A percentile compares a stretch with the other conserved stretches of the same genome.
Conservation (phyloP, 2,888 invertebrate species). For the Pediacus dermestoides region DNA sequence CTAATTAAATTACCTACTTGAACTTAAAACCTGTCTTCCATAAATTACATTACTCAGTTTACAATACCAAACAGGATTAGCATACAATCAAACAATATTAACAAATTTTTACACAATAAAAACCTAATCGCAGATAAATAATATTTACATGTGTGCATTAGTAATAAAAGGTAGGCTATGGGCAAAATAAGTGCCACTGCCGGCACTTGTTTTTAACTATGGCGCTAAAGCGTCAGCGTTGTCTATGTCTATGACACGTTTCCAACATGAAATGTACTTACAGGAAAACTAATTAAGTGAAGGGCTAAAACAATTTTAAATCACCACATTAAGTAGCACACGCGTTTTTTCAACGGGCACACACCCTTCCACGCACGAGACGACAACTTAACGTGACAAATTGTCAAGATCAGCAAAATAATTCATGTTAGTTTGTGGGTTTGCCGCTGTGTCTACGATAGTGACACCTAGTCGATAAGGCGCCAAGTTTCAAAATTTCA, state of each 20-base stretch:
- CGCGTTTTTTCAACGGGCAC: conserved; percentile 37
- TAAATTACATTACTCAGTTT: neutral
- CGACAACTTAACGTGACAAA: conserved; percentile 37
- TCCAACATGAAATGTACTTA: conserved; percentile 24
- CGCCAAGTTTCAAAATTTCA: no score
- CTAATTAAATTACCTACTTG: conserved; percentile 23
- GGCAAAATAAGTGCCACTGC: conserved; percentile 14
- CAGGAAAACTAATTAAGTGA: conserved; percentile 28
- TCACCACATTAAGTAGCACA: conserved; percentile 41
- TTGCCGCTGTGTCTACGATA: no score
- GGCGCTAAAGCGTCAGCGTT: conserved; percentile 26
- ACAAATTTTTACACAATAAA: neutral
- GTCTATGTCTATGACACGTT: conserved; percentile 14
- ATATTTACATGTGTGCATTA: neutral
- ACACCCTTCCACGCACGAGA: conserved; percentile 38
- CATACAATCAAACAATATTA: conserved; percentile 1
- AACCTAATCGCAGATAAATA: neutral
- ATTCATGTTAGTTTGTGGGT: no score
- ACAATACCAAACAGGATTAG: neutral
- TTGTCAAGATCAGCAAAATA: conserved; percentile 34
- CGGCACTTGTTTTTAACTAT: conserved; percentile 21
- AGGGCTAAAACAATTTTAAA: conserved; percentile 32
- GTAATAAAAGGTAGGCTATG: neutral
- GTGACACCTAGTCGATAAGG: no score
- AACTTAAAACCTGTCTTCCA: conserved; percentile 16